phyloP scores from a whole-genome alignment of 2,797 vertebrate genomes.

The Pangasius djambal region DNA sequence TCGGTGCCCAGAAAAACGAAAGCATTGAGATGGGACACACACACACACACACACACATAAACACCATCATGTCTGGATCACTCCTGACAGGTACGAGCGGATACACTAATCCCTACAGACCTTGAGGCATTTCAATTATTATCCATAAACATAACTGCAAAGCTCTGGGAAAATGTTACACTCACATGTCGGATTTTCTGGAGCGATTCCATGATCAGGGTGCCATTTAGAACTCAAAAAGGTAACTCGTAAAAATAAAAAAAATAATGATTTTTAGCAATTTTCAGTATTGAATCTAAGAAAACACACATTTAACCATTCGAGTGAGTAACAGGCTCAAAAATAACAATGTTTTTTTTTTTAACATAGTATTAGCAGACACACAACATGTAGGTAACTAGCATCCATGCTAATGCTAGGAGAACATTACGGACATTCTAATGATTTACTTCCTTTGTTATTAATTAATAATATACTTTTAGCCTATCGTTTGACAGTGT shows the following conservation, averaged over 20 bases:
- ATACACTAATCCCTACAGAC: constrained; percentile 47
- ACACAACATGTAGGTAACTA: not conserved
- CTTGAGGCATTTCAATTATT: constrained; percentile 18
- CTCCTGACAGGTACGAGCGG: constrained; percentile 39
- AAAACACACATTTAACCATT: not conserved
- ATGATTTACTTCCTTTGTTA: not conserved
- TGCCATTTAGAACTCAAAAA: not conserved
- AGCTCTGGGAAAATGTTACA: not conserved
- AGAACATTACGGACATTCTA: not conserved
- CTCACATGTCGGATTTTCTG: not conserved
- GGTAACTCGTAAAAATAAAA: not conserved
- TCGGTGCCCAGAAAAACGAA: constrained; percentile 66
- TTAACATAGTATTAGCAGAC: not conserved
- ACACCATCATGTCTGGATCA: constrained; percentile 38
- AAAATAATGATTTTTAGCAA: not conserved
- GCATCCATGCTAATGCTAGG: not conserved
- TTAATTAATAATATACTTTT: not conserved
- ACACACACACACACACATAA: constrained; percentile 57
- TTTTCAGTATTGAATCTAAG: not conserved
- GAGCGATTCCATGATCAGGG: not conserved
- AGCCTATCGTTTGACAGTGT: not conserved
- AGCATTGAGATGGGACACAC: constrained; percentile 58
- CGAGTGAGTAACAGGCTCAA: not conserved
- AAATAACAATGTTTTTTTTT: not conserved
- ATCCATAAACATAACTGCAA: not conserved